Conservation (phyloP, 2,113 vertebrate genomes). For the Psephotus haematonotus region DNA sequence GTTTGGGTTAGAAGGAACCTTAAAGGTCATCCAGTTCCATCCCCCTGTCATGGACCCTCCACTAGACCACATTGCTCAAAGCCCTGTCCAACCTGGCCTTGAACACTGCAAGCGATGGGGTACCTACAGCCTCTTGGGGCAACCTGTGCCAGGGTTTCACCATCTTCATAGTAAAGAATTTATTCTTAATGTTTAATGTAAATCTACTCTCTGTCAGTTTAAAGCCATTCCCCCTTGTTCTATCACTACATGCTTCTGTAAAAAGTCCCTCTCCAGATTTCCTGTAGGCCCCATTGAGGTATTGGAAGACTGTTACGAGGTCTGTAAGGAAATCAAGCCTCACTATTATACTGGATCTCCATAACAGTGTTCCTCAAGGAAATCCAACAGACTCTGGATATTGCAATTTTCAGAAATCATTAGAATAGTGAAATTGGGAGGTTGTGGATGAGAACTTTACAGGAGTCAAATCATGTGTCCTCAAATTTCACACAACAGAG, state of each 20-base stretch:
- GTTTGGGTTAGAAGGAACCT: not conserved
- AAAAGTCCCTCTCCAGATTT: not conserved
- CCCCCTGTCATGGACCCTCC: not conserved
- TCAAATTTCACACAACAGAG: not conserved
- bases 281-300: not conserved
- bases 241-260: not conserved
- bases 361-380: not conserved
- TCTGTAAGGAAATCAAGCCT: not conserved
- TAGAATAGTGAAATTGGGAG: not conserved
- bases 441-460: not conserved
- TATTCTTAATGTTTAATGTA: not conserved
- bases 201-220: not conserved
- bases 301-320: not conserved
- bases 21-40: not conserved
- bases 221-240: not conserved
- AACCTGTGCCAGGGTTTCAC: not conserved
- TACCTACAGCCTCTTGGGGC: too few species aligned
- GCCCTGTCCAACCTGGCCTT: not conserved
- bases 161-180: not conserved
- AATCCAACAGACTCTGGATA: not conserved
- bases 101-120: not conserved
- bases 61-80: not conserved
- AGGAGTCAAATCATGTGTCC: not conserved
- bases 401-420: not conserved
- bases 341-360: not conserved